phyloP scores from a whole-genome alignment of 2,888 invertebrate species.

The Platypus cylindrus region DNA sequence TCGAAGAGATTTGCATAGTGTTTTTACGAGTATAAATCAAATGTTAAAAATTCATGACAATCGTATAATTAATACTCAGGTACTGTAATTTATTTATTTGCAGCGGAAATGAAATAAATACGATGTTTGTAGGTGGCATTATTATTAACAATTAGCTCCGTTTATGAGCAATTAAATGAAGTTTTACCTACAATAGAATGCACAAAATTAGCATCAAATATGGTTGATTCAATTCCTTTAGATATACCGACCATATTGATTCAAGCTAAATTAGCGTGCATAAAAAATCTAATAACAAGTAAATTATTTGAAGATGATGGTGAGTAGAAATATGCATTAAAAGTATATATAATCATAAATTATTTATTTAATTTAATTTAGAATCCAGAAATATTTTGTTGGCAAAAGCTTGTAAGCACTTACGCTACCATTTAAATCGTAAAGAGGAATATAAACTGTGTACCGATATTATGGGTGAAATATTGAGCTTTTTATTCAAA shows the following conservation, averaged over 20 bases:
- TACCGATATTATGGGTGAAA: constrained; percentile 77
- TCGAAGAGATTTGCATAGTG: constrained; percentile 64
- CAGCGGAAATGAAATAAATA: too few relatives aligned
- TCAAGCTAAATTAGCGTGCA: constrained; percentile 69
- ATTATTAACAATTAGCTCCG: constrained; percentile 68
- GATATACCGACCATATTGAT: constrained; percentile 55
- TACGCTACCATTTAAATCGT: constrained; percentile 68
- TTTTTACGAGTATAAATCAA: constrained; percentile 66
- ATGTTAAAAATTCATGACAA: constrained; percentile 59
- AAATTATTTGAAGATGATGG: constrained; percentile 61
- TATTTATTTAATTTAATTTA: constrained; percentile 28
- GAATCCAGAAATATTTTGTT: constrained; percentile 77
- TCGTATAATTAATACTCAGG: constrained; percentile 67
- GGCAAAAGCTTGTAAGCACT: constrained; percentile 71
- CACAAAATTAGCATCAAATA: constrained; percentile 65
- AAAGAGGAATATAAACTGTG: constrained; percentile 73
- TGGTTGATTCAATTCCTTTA: constrained; percentile 62
- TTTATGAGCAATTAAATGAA: constrained; percentile 67
- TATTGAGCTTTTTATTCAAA: constrained; percentile 54
- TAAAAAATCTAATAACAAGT: constrained; percentile 67
- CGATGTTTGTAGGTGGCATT: constrained; percentile 64
- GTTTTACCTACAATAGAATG: constrained; percentile 65
- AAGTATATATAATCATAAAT: constrained; percentile 1
- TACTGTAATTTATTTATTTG: constrained; percentile 20
- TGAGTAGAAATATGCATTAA: constrained; percentile 14